Percentiles rank a stretch among this genome's conserved stretches.
phyloP scores from a whole-genome alignment of 2,113 vertebrate species.

The Rhadina sibilatrix region DNA sequence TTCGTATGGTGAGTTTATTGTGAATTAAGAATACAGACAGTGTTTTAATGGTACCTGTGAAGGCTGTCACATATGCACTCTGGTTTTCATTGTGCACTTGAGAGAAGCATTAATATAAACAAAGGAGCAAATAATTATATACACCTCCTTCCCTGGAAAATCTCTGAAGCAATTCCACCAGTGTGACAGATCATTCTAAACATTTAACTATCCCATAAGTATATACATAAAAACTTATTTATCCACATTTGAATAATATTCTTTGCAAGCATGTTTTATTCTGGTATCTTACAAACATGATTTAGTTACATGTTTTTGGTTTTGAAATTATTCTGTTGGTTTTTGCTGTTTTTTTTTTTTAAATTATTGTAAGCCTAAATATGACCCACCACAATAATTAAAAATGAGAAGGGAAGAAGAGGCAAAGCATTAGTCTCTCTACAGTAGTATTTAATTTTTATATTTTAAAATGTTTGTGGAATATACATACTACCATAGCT shows the following conservation, averaged over 20 bases:
- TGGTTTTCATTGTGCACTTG: background rate
- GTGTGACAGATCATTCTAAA: conserved; percentile 4
- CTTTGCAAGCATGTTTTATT: background rate
- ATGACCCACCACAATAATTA: background rate
- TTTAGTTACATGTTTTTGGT: background rate
- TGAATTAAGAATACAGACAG: conserved; percentile 1
- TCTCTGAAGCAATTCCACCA: background rate
- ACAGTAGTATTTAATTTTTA: conserved; percentile 1
- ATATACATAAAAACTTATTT: conserved; percentile 55
- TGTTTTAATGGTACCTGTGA: background rate
- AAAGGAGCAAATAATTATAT: conserved; percentile 49
- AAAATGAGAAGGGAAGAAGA: background rate
- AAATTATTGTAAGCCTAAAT: conserved; percentile 21
- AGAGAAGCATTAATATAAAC: conserved; percentile 12
- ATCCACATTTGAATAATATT: conserved; percentile 12
- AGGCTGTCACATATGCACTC: background rate
- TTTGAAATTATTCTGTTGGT: background rate
- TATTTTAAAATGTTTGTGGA: background rate
- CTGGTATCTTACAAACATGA: conserved; percentile 15
- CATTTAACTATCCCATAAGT: conserved; percentile 10
- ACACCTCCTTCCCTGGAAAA: conserved; percentile 57
- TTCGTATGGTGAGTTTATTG: conserved; percentile 26
- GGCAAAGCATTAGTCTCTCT: conserved; percentile 18
- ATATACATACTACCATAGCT: background rate
- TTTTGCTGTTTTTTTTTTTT: background rate